Base-by-base conservation (phyloP, 2,797 vertebrate species). In the Cirrhinus molitorella region DNA sequence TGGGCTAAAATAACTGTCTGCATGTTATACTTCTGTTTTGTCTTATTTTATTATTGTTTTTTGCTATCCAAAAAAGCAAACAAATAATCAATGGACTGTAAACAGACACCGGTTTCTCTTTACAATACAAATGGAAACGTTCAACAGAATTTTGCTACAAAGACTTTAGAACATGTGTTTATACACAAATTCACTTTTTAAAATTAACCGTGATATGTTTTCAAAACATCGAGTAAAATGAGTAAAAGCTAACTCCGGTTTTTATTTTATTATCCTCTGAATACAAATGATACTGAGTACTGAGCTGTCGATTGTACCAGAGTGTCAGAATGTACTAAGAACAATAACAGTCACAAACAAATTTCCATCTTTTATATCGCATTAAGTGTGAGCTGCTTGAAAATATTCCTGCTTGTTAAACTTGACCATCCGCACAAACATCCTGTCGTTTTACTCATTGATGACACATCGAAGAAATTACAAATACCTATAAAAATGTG, bases 351-450 rank as follows among this genome's bases (percentile, higher is more conserved):
- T 59, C 16, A 43, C 37, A 45, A 80, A 70, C 37, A 45, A 59
- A 68, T 13, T 3, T 23, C 3, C 4, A 31, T 28, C 11, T 31
- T 31, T 37, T 7, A 73, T 3, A 34, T 7, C 49, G 4, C 31
- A 23, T 68, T 31, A 45, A 71, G 1, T 49, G 28, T 79, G 9
- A 61, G 43, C 9, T 34, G 79, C 9, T 47, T 72, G 12, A 23
- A 45, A 34, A n/a, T 3, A 34, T 28, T 10, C 10, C 37, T 51
- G 73, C 53, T 13, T 4, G 19, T 84, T 79, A 25, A 72, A 34
- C 25, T 43, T 95, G 92, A 95, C 93, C 95, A 94, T 94, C 94
- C 90, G 93, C 87, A 96, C 96, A 90, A 83, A 88, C 94, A 90
- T 93, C 92, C 53, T 94, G 55, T 79, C 83, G 59, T 63, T 88